Base-by-base conservation (phyloP, 2,113 vertebrate genomes). In the Aramus guarauna region DNA sequence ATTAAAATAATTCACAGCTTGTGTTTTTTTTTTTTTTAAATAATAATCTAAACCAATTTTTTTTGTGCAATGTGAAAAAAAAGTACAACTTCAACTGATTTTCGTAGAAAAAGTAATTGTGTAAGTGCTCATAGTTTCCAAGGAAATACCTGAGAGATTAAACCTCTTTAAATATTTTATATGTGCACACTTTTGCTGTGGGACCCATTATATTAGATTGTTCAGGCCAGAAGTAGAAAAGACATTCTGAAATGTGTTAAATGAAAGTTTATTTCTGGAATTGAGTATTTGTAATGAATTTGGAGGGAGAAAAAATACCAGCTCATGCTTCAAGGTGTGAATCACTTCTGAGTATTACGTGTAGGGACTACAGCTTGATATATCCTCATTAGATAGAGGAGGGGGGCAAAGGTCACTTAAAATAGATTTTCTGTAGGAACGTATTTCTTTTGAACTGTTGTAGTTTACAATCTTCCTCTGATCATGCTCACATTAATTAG, bases 61-160 rank as follows among this genome's bases (percentile, higher is more conserved):
- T 69, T 53, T 62, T 83, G 24, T 2, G 6, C 15, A 58, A 14
- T 1, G 13, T 58, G 48, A 77, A 87, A 60, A 41, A 60, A 41
- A 62, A 29, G 17, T 77, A 79, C 12, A 75, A 39, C 9, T 12
- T 3, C 7, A 66, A 29, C 34, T 86, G 36, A 34, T 84, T 92
- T 88, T 74, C 16, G 36, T 56, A 73, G 67, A 66, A 92, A 80
- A 91, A 82, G 18, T 39, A 86, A 17, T 63, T 60, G 5, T 95
- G 0, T 52, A 45, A 88, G 26, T 73, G 39, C 39, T 86, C 20
- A 71, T 63, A 58, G 32, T 89, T 96, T 93, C 81, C 69, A 78
- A 85, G 66, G 77, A 87, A 92, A 74, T 87, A 93, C 41, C 45
- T 90, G 73, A 53, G 47, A 47, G n/a, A 89, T 90, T 87, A 94